Percentiles rank a stretch among this genome's conserved stretches.
Conservation (phyloP, 2,888 invertebrate species). For the Ochropleura leucogaster region DNA sequence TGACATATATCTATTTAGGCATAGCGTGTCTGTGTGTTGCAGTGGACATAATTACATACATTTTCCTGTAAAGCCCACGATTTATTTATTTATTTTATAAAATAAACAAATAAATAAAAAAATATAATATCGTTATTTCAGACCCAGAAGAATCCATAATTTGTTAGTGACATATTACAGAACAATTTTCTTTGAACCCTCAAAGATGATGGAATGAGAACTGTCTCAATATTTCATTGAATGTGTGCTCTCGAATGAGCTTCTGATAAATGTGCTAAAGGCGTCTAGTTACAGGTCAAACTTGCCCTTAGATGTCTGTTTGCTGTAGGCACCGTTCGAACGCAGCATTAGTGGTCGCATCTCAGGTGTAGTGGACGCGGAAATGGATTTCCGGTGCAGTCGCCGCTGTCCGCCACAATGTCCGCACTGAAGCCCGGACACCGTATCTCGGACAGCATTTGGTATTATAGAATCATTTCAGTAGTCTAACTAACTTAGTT, state of each 20-base stretch:
- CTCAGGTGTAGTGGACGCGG: constrained; percentile 57
- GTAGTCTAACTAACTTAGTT: not conserved
- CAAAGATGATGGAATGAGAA: not conserved
- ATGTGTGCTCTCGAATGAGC: not conserved
- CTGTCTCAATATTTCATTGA: not conserved
- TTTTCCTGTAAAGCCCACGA: not conserved
- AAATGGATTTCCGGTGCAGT: constrained; percentile 59
- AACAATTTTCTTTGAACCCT: not conserved
- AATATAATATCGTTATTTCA: too few species aligned
- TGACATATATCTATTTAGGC: too few species aligned
- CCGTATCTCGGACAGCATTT: constrained; percentile 1
- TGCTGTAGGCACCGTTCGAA: not conserved
- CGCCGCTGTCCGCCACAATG: constrained; percentile 33
- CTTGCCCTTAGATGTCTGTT: constrained; percentile 4
- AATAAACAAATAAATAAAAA: too few species aligned
- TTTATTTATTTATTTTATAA: too few species aligned
- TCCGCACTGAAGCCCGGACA: constrained; percentile 24
- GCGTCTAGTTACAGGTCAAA: not conserved
- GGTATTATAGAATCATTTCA: constrained; percentile 1
- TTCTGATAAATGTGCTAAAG: not conserved
- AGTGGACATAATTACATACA: too few species aligned
- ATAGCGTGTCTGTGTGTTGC: too few species aligned
- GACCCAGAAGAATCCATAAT: too few species aligned
- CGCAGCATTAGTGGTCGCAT: constrained; percentile 24
- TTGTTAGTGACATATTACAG: too few species aligned